Percentiles rank a stretch among this genome's conserved stretches.
These are phyloP conservation scores for Sterrhoptilus dennistouni DNA, from an alignment of 2,113 vertebrate genomes.

Conservation along the genomic window DNA sequence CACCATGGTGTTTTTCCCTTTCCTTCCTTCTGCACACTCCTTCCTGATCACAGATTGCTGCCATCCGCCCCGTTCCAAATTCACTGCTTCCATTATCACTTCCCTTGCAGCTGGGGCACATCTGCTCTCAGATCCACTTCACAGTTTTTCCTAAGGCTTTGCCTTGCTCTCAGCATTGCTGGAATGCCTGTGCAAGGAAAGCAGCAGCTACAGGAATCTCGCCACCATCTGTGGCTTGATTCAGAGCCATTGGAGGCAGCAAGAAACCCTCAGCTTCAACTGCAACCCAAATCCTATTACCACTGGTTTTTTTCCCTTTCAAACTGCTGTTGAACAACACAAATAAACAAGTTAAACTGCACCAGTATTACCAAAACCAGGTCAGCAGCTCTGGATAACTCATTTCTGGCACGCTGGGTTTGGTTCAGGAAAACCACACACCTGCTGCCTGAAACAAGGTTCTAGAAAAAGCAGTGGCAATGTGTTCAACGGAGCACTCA, in stretches of 20 bases:
- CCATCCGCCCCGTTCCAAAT: neutral
- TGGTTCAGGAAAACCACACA: neutral
- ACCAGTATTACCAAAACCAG: neutral
- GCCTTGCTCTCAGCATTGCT: neutral
- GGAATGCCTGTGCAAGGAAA: neutral
- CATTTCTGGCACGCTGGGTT: neutral
- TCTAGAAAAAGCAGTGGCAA: neutral
- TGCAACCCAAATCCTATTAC: neutral
- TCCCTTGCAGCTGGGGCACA: conserved; percentile 45
- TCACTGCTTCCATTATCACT: neutral
- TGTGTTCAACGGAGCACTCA: neutral
- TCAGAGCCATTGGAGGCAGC: neutral
- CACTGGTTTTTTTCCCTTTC: neutral
- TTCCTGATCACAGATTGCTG: neutral
- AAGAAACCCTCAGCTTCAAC: neutral
- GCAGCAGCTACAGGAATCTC: neutral
- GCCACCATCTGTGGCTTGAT: neutral
- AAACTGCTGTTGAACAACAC: neutral
- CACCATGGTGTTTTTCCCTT: neutral
- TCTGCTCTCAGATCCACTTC: conserved; percentile 11
- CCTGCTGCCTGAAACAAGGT: neutral
- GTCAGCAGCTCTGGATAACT: neutral
- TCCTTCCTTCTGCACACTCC: neutral
- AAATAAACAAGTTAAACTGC: neutral
- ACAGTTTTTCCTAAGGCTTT: neutral